phyloP scores from a whole-genome alignment of 2,113 vertebrate genomes.

The Collichthys lucidus region DNA sequence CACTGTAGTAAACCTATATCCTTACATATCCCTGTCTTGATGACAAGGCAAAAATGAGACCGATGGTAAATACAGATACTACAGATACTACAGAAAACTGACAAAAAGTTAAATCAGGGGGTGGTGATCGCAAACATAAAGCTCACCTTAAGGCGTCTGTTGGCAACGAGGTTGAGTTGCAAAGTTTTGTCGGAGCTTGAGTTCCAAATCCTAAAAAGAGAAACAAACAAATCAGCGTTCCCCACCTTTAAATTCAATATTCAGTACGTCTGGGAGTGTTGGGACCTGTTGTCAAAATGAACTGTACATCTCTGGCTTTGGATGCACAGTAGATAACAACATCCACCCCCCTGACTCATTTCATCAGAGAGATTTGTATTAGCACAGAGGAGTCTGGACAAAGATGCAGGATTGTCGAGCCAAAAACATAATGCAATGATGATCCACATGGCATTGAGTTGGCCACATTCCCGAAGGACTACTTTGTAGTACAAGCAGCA shows the following conservation, averaged over 20 bases:
- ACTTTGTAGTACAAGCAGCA: no score
- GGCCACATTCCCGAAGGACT: background rate
- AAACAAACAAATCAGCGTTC: conserved; percentile 22
- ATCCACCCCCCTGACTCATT: no score
- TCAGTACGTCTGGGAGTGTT: background rate
- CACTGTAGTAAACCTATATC: conserved; percentile 41
- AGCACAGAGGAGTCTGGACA: no score
- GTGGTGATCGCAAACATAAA: background rate
- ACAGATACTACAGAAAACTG: background rate
- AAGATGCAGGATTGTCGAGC: no score
- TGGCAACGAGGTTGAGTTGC: conserved; percentile 83
- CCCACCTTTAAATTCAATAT: background rate
- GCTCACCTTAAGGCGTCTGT: conserved; percentile 89
- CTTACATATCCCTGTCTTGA: conserved; percentile 21
- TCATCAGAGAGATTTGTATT: no score
- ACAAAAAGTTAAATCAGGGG: background rate
- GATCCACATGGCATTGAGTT: background rate
- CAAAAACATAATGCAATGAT: no score
- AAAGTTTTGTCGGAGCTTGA: conserved; percentile 83
- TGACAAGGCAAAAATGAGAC: conserved; percentile 26
- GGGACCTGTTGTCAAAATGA: no score
- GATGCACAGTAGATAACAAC: no score
- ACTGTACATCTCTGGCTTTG: no score
- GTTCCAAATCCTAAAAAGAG: conserved; percentile 84
- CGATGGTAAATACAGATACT: background rate